Conservation (phyloP, 2,888 invertebrate genomes). For the Scaptomyza reducta region DNA sequence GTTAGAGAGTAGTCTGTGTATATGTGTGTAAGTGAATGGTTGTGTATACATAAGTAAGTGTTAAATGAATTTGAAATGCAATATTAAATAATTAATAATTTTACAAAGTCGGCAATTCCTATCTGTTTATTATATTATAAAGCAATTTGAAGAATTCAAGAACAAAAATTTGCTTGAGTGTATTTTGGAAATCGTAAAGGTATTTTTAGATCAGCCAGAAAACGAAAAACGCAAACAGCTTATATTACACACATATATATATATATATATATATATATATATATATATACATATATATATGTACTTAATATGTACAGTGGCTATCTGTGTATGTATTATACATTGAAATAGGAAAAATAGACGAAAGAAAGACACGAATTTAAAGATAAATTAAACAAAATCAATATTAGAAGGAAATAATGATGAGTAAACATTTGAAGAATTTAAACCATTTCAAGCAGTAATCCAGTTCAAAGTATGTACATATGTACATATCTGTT, state of each 20-base stretch:
- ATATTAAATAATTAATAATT: neutral
- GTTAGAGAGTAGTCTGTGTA: constrained; percentile 51
- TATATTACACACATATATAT: constrained; percentile 66
- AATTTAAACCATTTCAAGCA: neutral
- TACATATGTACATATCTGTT: neutral
- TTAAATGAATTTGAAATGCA: neutral
- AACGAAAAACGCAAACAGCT: constrained; percentile 81
- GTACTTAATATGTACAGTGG: constrained; percentile 3
- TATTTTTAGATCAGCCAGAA: constrained; percentile 72
- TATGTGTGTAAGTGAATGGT: constrained; percentile 49
- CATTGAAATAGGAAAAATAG: constrained; percentile 6
- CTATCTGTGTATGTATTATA: constrained; percentile 1
- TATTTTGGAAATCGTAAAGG: constrained; percentile 72
- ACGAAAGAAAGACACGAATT: neutral
- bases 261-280: constrained; percentile 19
- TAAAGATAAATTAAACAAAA: neutral
- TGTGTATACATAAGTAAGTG: neutral
- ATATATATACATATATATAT: constrained; percentile 18
- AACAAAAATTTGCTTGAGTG: constrained; percentile 33
- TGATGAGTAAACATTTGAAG: neutral
- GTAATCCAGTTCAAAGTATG: constrained; percentile 21
- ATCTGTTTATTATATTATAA: constrained; percentile 27
- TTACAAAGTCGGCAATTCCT: neutral
- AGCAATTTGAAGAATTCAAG: constrained; percentile 31
- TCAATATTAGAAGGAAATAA: neutral